A percentile compares a stretch with the other conserved stretches of the same genome.
phyloP scores from a whole-genome alignment of 2,797 vertebrate genomes.

The Megaceryle alcyon region DNA sequence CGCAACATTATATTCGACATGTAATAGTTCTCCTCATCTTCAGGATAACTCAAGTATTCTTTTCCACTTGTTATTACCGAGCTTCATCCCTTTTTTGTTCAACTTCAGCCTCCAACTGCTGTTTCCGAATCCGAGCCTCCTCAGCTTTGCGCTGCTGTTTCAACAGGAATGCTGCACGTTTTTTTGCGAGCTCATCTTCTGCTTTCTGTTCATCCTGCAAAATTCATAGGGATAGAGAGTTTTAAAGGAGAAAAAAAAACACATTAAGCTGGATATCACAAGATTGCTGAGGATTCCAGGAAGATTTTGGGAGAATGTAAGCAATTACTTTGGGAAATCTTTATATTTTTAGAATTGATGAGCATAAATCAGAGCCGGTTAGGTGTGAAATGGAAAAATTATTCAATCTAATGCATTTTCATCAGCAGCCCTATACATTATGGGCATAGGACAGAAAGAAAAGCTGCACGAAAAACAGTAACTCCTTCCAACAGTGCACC shows the following conservation, averaged over 20 bases:
- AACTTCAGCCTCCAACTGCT: conserved; percentile 91
- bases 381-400: not conserved
- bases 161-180: conserved; percentile 91
- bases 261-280: not conserved
- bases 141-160: conserved; percentile 98
- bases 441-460: not conserved
- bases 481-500: not conserved
- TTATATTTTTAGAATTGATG: not conserved
- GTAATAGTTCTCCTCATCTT: fast-evolving
- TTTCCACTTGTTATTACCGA: conserved; percentile 76
- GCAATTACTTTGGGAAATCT: not conserved
- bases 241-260: not conserved
- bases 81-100: conserved; percentile 93
- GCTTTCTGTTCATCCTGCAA: conserved; percentile 92
- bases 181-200: conserved; percentile 95
- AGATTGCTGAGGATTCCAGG: not conserved
- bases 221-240: not conserved
- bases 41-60: not conserved
- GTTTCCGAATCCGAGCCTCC: conserved; percentile 90
- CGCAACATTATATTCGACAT: fast-evolving
- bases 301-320: not conserved
- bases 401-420: not conserved
- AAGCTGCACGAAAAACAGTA: not conserved
- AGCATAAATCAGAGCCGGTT: not conserved
- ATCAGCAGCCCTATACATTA: not conserved